Base-by-base conservation (phyloP, 2,888 invertebrate species). In the Perdita meconis region DNA sequence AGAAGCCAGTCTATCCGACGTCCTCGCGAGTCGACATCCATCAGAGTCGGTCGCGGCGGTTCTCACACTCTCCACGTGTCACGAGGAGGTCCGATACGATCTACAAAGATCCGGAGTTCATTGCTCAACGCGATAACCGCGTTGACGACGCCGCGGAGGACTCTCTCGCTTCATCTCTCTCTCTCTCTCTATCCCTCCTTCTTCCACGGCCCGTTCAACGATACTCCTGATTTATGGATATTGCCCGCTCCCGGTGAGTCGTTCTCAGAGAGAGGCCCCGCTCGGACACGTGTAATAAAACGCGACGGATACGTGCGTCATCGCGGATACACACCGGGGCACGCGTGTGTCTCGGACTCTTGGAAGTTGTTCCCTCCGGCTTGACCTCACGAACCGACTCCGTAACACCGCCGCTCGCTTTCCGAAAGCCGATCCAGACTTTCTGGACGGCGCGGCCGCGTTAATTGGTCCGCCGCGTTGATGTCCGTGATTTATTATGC, bases 21-120 rank as follows among this genome's bases (percentile, higher is more conserved):
- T n/a, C 42, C 42, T 47, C 44, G 56, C 61, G 61, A 72, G 50
- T 36, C 30, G 44, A 26, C 66, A 78, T 77, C 71, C 78, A 66
- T 77, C 78, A 77, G 60, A 66, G 61, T 34, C 57, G 68, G 42
- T 66, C 68, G 78, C 38, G 71, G 53, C 78, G 44, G 90, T 91
- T 92, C 91, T 91, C 91, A 91, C 91, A 92, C 90, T 89, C 86
- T 87, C 86, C 82, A 85, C 84, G 88, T 88, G 85, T 87, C 73
- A 60, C 68, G 51, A 6, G 47, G 40, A n/a, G 55, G 53, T 71
- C 82, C 78, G 90, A 91, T 91, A 91, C 83, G 86, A 90, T 91
- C 90, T 89, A 84, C 84, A 85, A 87, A 86, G 84, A 86, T 87
- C 81, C 82, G 79, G 85, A 86, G 83, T 84, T 87, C 84, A 84